Evolutionary conservation across 2,797 vertebrate genomes (phyloP), one percentile per base, ranked within the genome.

Genomic region (Argyrosomus regius): DNA sequence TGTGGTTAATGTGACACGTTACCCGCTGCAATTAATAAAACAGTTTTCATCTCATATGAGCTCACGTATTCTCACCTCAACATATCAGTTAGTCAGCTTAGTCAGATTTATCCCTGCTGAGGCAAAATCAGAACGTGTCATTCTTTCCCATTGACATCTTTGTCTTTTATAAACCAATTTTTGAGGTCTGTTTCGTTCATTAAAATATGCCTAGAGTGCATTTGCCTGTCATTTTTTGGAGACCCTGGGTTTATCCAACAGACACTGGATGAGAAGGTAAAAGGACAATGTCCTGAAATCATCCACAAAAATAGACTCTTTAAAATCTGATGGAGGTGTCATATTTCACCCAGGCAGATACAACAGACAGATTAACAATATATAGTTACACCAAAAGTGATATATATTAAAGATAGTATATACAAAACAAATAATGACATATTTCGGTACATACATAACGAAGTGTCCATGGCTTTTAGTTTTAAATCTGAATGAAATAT

Each of bases 391-490:
- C 94, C 94, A 94, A 96, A 96, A 93, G 95, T 95, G 96, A 96
- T 96, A 96, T 96, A 92, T 96, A 96, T 96, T 97, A 97, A 96
- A 96, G 95, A 96, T 96, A 93, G 94, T 97, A 97, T 97, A 90
- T 97, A 98, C 96, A 97, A 95, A 93, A 86, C 73, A 89, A 89
- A 89, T 70, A 77, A 88, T 35, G 89, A 93, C 91, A 94, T 96
- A 96, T 95, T 95, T 96, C 93, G 92, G 94, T 95, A 96, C 94
- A 96, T 89, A 96, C 87, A 96, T 90, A 94, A 92, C 90, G 35
- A 96, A 96, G 94, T 96, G 94, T 96, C 95, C 95, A 97, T 97
- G 97, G 96, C 97, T 97, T 97, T 96, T 91, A 94, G 92, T 73
- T 95, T 93, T 1, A 93, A 93, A 95, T 95, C 94, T 94, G 91